phyloP scores from a whole-genome alignment of 2,888 invertebrate species.

The Dioctria rufipes region DNA sequence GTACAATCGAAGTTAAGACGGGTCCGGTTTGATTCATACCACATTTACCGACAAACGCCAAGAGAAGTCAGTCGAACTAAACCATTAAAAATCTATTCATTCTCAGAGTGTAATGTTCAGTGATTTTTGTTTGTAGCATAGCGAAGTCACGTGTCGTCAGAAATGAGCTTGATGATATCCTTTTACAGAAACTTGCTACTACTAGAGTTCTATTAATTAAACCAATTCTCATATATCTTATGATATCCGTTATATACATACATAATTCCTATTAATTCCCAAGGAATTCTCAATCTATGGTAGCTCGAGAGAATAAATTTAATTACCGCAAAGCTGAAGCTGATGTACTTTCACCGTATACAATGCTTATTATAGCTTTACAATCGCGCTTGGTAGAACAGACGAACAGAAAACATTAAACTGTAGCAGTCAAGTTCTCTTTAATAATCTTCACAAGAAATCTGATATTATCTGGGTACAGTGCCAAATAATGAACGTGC shows the following conservation, averaged over 20 bases:
- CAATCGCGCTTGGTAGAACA: not conserved
- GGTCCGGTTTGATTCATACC: too few relatives aligned
- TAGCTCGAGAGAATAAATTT: constrained; percentile 26
- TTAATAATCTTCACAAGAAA: constrained; percentile 36
- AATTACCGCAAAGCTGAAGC: constrained; percentile 3
- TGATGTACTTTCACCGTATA: constrained; percentile 11
- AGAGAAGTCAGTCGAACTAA: too few relatives aligned
- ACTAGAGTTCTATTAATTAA: too few relatives aligned
- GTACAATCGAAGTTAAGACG: too few relatives aligned
- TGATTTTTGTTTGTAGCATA: too few relatives aligned
- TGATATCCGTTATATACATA: not conserved
- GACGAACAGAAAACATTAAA: not conserved
- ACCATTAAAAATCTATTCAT: too few relatives aligned
- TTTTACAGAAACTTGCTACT: too few relatives aligned
- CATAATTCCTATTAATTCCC: constrained; percentile 6
- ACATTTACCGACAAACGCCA: too few relatives aligned
- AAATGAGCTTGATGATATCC: not conserved
- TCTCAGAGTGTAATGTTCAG: too few relatives aligned
- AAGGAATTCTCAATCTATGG: constrained; percentile 14
- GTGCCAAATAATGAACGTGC: constrained; percentile 41
- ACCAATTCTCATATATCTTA: too few relatives aligned
- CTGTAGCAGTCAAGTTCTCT: constrained; percentile 1
- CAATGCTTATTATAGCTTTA: not conserved
- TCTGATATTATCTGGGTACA: constrained; percentile 16
- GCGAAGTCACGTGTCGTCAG: too few relatives aligned